Evolutionary conservation across 2,797 vertebrate species (phyloP).

Genomic region (Hapalemur alaotrensis): DNA sequence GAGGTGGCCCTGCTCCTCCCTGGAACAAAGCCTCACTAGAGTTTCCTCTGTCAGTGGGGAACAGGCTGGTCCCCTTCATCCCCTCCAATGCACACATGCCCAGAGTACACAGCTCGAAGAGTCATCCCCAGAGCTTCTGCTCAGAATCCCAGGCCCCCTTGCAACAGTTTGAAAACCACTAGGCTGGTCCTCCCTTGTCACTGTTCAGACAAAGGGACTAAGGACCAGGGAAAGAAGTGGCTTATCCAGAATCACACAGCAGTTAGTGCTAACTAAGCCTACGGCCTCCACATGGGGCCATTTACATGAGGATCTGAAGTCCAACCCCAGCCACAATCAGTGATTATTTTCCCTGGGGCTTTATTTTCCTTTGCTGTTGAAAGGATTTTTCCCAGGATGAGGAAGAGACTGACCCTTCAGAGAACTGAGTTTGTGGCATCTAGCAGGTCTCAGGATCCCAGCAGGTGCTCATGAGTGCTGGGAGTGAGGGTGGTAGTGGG

Average conservation of each 20-base stretch:
- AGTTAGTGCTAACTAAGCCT: background rate
- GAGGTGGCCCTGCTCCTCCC: background rate
- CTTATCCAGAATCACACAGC: background rate
- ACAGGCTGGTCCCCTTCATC: background rate
- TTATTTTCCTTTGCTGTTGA: background rate
- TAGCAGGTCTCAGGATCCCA: background rate
- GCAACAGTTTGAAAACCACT: background rate
- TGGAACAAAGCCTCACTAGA: background rate
- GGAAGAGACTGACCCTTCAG: background rate
- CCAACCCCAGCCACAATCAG: fast-evolving
- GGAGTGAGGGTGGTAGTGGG: background rate
- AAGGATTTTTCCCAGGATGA: background rate
- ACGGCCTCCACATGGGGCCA: background rate
- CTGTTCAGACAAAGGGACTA: background rate
- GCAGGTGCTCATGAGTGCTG: background rate
- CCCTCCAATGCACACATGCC: fast-evolving
- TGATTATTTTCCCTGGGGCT: background rate
- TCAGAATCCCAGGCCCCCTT: background rate
- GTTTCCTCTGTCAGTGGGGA: background rate
- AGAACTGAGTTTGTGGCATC: background rate
- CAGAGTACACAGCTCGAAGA: background rate
- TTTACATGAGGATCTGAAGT: background rate
- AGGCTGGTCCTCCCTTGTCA: background rate
- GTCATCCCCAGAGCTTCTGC: no score
- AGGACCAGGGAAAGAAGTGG: background rate